A percentile compares a stretch with the other conserved stretches of the same genome.
These are phyloP conservation scores for Drosophila sulfurigaster DNA, from an alignment of 1,140 invertebrate genomes.

Conservation along the genomic window DNA sequence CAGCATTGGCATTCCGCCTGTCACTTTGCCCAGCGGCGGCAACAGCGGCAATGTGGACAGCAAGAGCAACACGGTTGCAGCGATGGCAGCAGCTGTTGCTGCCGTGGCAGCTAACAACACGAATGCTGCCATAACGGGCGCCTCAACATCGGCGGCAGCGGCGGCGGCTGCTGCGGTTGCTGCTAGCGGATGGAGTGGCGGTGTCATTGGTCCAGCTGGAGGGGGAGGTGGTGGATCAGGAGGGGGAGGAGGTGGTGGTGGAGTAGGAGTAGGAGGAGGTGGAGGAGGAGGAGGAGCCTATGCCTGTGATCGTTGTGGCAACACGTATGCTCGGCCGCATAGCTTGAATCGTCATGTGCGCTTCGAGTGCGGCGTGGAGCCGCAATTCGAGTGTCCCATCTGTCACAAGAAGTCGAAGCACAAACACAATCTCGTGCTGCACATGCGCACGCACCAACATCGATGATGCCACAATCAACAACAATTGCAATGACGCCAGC, in stretches of 20 bases:
- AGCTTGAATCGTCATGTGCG: constrained; percentile 88
- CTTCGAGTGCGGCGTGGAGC: constrained; percentile 89
- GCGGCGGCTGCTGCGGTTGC: constrained; percentile 47
- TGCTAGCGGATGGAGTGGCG: constrained; percentile 22
- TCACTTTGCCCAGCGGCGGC: constrained; percentile 18
- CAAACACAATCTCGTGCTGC: constrained; percentile 87
- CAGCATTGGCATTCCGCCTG: constrained; percentile 48
- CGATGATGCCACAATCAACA: constrained; percentile 79
- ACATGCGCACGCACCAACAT: constrained; percentile 87
- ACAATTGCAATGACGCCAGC: constrained; percentile 69
- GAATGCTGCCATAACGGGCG: constrained; percentile 55
- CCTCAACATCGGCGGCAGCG: constrained; percentile 68
- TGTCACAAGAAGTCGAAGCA: constrained; percentile 88
- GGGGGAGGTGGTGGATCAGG: constrained; percentile 14
- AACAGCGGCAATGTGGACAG: constrained; percentile 25
- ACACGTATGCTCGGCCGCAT: constrained; percentile 87
- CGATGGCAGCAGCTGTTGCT: constrained; percentile 41
- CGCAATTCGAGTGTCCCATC: constrained; percentile 87
- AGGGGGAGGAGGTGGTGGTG: constrained; percentile 6
- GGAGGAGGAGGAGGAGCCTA: constrained; percentile 72
- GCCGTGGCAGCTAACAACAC: constrained; percentile 50
- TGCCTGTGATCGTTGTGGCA: constrained; percentile 86
- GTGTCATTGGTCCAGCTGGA: constrained; percentile 2
- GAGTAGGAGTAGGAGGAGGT: constrained; percentile 17
- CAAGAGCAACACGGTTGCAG: constrained; percentile 43